phyloP scores from a whole-genome alignment of 2,888 invertebrate species.

The Drosophila stalkeri region DNA sequence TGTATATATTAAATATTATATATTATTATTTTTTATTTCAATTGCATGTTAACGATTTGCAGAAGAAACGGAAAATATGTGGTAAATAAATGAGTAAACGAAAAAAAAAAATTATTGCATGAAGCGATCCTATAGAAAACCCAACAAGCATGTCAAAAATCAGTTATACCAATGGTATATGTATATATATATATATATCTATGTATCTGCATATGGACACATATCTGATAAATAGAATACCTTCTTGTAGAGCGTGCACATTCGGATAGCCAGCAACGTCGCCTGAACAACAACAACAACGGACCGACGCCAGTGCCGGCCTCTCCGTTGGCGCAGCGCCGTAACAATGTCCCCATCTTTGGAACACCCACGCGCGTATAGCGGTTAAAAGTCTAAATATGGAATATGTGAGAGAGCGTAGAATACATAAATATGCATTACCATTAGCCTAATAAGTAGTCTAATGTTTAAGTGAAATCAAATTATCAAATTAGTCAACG shows the following conservation, averaged over 20 bases:
- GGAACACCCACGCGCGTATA: constrained; percentile 85
- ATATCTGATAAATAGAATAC: constrained; percentile 44
- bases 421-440: constrained; percentile 63
- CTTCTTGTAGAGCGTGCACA: constrained; percentile 87
- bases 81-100: constrained; percentile 52
- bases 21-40: constrained; percentile 43
- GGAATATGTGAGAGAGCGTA: constrained; percentile 23
- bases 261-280: constrained; percentile 86
- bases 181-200: constrained; percentile 19
- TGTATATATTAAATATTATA: constrained; percentile 31
- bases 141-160: constrained; percentile 54
- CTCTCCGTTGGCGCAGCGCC: constrained; percentile 78
- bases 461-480: constrained; percentile 52
- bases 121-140: constrained; percentile 33
- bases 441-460: constrained; percentile 57
- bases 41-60: constrained; percentile 73
- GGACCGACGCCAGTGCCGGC: constrained; percentile 68
- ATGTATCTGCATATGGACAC: constrained; percentile 29
- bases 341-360: constrained; percentile 79
- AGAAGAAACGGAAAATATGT: constrained; percentile 73
- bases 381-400: constrained; percentile 82
- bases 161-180: constrained; percentile 42
- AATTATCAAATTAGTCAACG: constrained; percentile 47
- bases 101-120: constrained; percentile 43
- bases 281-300: constrained; percentile 72